These are phyloP conservation scores for Larimichthys crocea DNA, from an alignment of 2,113 vertebrate species.

Conservation along the genomic window DNA sequence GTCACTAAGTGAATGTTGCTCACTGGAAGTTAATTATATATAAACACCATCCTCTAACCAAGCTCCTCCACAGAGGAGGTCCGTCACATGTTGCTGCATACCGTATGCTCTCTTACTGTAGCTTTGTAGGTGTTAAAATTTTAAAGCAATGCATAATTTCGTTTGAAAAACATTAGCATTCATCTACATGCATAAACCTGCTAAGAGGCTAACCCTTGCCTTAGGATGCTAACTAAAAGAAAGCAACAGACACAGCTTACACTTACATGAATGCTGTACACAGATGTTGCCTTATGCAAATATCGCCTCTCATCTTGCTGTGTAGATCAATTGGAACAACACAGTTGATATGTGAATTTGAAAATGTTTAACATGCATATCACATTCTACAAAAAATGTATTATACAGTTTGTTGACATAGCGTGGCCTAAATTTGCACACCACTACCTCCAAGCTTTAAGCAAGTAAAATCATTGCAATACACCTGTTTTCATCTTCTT, in stretches of 20 bases:
- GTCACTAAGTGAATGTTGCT: slow-evolving; percentile 26
- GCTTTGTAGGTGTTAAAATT: slow-evolving; percentile 51
- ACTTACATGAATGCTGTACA: slow-evolving; percentile 44
- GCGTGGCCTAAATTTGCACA: not conserved
- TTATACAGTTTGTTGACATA: slow-evolving; percentile 28
- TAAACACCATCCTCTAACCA: slow-evolving; percentile 32
- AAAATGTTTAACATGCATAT: slow-evolving; percentile 35
- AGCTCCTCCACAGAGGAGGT: slow-evolving; percentile 31
- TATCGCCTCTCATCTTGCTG: slow-evolving; percentile 40
- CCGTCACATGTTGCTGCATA: slow-evolving; percentile 49
- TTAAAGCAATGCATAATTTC: slow-evolving; percentile 55
- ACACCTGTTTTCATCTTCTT: slow-evolving; percentile 20
- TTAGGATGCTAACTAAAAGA: slow-evolving; percentile 46
- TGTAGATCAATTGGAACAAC: slow-evolving; percentile 31
- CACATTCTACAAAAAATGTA: not conserved
- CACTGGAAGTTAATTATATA: slow-evolving; percentile 61
- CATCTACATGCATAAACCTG: slow-evolving; percentile 37
- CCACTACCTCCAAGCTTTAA: not conserved
- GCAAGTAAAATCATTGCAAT: slow-evolving; percentile 3
- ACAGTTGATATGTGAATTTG: slow-evolving; percentile 22
- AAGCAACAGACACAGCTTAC: slow-evolving; percentile 46
- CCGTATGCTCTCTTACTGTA: slow-evolving; percentile 29
- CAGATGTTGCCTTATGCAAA: slow-evolving; percentile 61
- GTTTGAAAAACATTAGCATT: slow-evolving; percentile 49
- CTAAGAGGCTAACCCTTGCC: slow-evolving; percentile 42